A percentile compares a stretch with the other conserved stretches of the same genome.
Conservation (phyloP, 2,113 vertebrate species). For the Microtus montanus region DNA sequence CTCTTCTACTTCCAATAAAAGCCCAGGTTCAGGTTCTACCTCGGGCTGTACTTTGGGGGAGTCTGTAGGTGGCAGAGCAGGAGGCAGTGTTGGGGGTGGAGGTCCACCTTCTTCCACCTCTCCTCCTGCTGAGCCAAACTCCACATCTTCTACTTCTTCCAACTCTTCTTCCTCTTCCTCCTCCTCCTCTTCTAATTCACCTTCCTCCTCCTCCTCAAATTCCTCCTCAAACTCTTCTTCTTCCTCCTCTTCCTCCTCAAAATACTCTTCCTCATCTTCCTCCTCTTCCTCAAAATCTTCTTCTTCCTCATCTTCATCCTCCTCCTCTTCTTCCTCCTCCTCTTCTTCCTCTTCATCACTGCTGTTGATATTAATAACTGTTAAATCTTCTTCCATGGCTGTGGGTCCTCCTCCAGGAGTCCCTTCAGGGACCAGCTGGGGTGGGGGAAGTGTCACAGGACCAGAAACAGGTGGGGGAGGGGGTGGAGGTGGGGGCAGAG, state of each 20-base stretch:
- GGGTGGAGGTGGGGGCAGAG: slow-evolving; percentile 44
- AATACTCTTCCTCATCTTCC: slow-evolving; percentile 86
- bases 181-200: slow-evolving; percentile 88
- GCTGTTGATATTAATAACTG: slow-evolving; percentile 94
- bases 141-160: slow-evolving; percentile 77
- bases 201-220: slow-evolving; percentile 86
- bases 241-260: slow-evolving; percentile 88
- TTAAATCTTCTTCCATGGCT: slow-evolving; percentile 86
- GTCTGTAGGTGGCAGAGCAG: slow-evolving; percentile 47
- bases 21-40: slow-evolving; percentile 81
- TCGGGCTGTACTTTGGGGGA: slow-evolving; percentile 69
- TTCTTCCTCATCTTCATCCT: slow-evolving; percentile 72
- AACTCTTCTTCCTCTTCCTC: slow-evolving; percentile 83
- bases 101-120: slow-evolving; percentile 77
- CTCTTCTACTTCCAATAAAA: slow-evolving; percentile 79
- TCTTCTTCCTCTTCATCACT: slow-evolving; percentile 90
- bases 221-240: slow-evolving; percentile 87
- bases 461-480: slow-evolving; percentile 53
- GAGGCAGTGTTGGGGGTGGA: slow-evolving; percentile 65
- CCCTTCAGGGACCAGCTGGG: slow-evolving; percentile 71
- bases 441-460: slow-evolving; percentile 53
- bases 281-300: slow-evolving; percentile 86
- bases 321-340: slow-evolving; percentile 84
- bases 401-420: slow-evolving; percentile 38
- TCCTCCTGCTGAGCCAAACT: slow-evolving; percentile 67